Evolutionary conservation across 1,140 invertebrate genomes (phyloP).

Genomic region (Pseudoatta argentina): DNA sequence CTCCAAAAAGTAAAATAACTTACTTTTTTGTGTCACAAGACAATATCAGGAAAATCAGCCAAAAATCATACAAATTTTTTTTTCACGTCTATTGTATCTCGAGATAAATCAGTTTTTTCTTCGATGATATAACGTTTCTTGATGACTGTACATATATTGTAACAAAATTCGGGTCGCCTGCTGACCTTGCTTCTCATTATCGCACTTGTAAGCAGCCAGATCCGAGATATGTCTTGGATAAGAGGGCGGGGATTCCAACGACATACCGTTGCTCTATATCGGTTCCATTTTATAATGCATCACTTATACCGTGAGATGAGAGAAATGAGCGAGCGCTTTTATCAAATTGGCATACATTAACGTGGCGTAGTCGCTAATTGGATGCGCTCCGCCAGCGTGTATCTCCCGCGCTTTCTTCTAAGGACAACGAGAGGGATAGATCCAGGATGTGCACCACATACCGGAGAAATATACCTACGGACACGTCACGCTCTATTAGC

Average conservation of each 20-base stretch:
- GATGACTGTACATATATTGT: not conserved
- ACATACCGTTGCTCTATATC: not conserved
- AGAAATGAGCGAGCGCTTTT: constrained; percentile 28
- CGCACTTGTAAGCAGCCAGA: not conserved
- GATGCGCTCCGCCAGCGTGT: constrained; percentile 46
- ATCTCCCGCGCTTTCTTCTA: constrained; percentile 43
- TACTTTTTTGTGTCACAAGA: not conserved
- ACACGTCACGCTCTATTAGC: constrained; percentile 79
- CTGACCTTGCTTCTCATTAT: constrained; percentile 23
- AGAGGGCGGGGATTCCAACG: not conserved
- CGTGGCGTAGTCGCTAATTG: constrained; percentile 28
- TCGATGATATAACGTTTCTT: too few relatives aligned
- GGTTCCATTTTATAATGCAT: constrained; percentile 8
- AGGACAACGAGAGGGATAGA: constrained; percentile 38
- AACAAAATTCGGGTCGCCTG: constrained; percentile 12
- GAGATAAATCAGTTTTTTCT: not conserved
- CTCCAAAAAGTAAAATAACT: too few relatives aligned
- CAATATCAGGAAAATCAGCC: not conserved
- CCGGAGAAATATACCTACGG: constrained; percentile 6
- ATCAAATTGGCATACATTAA: constrained; percentile 25
- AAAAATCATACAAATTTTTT: not conserved
- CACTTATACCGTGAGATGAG: not conserved
- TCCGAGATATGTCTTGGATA: constrained; percentile 31
- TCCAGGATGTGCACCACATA: constrained; percentile 68
- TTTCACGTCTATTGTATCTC: not conserved